Base-by-base conservation (phyloP, 2,113 vertebrate species). In the Cisticola juncidis region DNA sequence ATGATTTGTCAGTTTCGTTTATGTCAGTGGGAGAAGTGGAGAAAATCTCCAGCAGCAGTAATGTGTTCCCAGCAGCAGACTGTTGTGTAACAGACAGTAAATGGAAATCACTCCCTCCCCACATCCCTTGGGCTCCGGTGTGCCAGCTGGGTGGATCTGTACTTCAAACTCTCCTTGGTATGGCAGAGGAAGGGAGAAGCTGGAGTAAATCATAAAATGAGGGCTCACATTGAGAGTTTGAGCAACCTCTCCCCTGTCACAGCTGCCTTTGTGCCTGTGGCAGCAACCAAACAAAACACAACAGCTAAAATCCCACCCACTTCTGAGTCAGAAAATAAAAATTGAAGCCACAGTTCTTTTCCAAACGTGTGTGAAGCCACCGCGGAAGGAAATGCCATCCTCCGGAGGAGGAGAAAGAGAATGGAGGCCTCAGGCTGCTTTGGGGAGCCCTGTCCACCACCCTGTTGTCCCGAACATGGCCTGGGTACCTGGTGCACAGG, bases 291-390 rank as follows among this genome's bases (percentile, higher is more conserved):
- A 38, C 64, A 22, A 21, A 72, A 60, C 45, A 23, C 1, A 0
- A 14, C 4, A 19, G 4, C 31, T 14, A 62, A 17, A 40, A 36
- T 11, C n/a, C 36, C 58, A 38, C 53, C 58, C 5, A 5, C 70
- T 51, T 82, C 57, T 14, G 56, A 40, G 51, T 76, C 81, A 18
- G 38, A 38, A 23, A 57, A 16, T 14, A 66, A 85, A 57, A 40
- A 81, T 0, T 4, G 33, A 68, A 54, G 25, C 24, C 0, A 1
- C 26, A 14, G 36, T 26, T 61, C 25, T 69, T 70, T 13, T 18
- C 81, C 23, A 33, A 51, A 18, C 1, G 2, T 3, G 3, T 42
- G 60, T 48, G 38, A 53, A 38, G 22, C 44, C 29, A 35, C 0
- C 1, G 10, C 0, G 8, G 16, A 31, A 21, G 24, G 76, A 38